Conservation (phyloP, 1,140 invertebrate genomes). For the Drosophila serrata region DNA sequence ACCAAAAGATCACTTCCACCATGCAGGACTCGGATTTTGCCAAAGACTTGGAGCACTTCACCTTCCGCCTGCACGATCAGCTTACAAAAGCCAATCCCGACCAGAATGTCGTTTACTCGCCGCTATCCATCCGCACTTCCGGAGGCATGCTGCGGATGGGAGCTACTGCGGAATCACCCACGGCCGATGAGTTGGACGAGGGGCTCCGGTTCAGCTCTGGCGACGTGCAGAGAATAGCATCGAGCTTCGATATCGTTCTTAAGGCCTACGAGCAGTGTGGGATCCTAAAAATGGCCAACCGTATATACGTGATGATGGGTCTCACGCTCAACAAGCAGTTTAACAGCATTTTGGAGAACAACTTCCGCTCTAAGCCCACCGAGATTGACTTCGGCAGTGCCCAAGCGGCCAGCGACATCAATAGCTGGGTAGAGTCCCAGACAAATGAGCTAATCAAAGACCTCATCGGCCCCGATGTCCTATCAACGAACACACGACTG, state of each 20-base stretch:
- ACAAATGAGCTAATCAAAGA: conserved; percentile 91
- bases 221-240: conserved; percentile 33
- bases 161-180: conserved; percentile 85
- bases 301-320: conserved; percentile 87
- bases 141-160: conserved; percentile 86
- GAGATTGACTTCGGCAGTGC: conserved; percentile 86
- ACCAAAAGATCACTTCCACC: not conserved
- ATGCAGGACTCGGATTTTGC: conserved; percentile 26
- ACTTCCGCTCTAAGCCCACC: conserved; percentile 86
- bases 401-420: conserved; percentile 86
- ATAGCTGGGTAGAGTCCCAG: conserved; percentile 89
- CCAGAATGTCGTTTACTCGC: conserved; percentile 85
- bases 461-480: conserved; percentile 87
- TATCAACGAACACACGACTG: conserved; percentile 87
- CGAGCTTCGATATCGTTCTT: conserved; percentile 54
- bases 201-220: conserved; percentile 77
- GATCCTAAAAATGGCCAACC: conserved; percentile 87
- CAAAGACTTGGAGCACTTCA: conserved; percentile 44
- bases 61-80: conserved; percentile 32
- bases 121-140: conserved; percentile 84
- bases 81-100: conserved; percentile 25
- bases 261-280: conserved; percentile 72
- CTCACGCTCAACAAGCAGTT: conserved; percentile 79
- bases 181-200: conserved; percentile 86
- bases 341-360: conserved; percentile 84